Evolutionary conservation across 2,888 invertebrate species (phyloP).

Genomic region (Athetis lepigone): DNA sequence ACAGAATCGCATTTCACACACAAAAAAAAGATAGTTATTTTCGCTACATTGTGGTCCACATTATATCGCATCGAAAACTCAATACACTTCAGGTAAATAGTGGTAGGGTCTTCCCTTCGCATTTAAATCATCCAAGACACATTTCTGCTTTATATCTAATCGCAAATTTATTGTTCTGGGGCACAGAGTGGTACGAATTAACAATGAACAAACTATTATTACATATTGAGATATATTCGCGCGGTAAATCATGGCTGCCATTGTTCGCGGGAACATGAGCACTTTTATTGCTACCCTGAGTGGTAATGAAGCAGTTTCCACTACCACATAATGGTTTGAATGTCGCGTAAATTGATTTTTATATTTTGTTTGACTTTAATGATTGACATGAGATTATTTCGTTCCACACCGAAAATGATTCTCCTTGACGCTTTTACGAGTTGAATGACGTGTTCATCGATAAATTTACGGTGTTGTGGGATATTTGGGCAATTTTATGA

Average conservation of each 20-base stretch:
- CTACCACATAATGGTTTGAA: constrained; percentile 82
- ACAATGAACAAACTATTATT: constrained; percentile 88
- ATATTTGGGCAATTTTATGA: constrained; percentile 89
- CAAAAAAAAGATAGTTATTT: constrained; percentile 77
- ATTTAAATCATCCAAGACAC: constrained; percentile 84
- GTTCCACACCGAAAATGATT: constrained; percentile 65
- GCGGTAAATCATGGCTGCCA: constrained; percentile 79
- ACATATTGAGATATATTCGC: constrained; percentile 78
- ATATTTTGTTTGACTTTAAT: constrained; percentile 90
- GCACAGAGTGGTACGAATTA: constrained; percentile 85
- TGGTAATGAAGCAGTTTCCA: constrained; percentile 87
- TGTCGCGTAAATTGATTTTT: constrained; percentile 88
- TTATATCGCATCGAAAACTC: constrained; percentile 81
- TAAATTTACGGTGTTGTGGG: constrained; percentile 87
- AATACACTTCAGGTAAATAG: constrained; percentile 87
- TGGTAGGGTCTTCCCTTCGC: constrained; percentile 77
- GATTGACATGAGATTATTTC: constrained; percentile 85
- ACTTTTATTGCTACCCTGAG: constrained; percentile 81
- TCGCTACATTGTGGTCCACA: constrained; percentile 84
- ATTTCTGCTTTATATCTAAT: constrained; percentile 86
- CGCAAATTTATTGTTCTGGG: constrained; percentile 88
- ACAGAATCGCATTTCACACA: constrained; percentile 83
- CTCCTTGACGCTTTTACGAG: constrained; percentile 80
- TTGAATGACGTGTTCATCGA: constrained; percentile 80
- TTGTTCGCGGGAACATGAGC: constrained; percentile 76